Evolutionary conservation across 1,140 invertebrate species (phyloP), one percentile per base, ranked within the genome.

Genomic region (Trichonephila clavata): DNA sequence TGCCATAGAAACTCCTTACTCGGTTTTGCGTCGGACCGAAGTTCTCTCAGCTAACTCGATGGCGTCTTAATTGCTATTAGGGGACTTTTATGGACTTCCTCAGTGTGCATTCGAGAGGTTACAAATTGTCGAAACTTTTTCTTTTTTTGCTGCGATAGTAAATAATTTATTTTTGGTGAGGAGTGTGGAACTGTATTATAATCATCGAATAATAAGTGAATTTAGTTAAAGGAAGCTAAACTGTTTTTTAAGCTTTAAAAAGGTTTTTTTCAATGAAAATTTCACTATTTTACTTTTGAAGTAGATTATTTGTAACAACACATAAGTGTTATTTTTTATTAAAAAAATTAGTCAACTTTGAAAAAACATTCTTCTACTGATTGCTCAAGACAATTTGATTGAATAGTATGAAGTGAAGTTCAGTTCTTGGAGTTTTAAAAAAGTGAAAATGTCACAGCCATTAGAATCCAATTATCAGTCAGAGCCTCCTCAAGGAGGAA

Each of bases 381-480:
- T 59, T 84, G 24, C 13, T 57, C 21, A 18, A 59, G 27, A 59
- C 1, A 59, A 2, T 57, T 5, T 13, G 6, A 24, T 24, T 39
- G 21, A 63, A 32, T 57, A 32, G 24, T 39, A 65, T 65, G 59
- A 65, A 87, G 27, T 87, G 18, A 61, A 39, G n/a, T n/a, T n/a
- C n/a, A n/a, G n/a, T 60, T 61, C 18, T 84, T 50, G 32, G 20
- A 84, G 16, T 8, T 16, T 21, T 63, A 88, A 88, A 88, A 39
- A 13, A 24, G 5, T n/a, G n/a, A 80, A 80, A 80, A 90, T 90
- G 88, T 57, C 88, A 39, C 88, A 90, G 39, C 39, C 68, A 24
- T 57, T 60, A 65, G 71, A 39, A 27, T 90, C 71, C 43, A 65
- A 90, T 20, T 88, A 77, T 24, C 88, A 77, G 20, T 59, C 65